Evolutionary conservation across 2,888 invertebrate genomes (phyloP).

Genomic region (Agrochola litura): DNA sequence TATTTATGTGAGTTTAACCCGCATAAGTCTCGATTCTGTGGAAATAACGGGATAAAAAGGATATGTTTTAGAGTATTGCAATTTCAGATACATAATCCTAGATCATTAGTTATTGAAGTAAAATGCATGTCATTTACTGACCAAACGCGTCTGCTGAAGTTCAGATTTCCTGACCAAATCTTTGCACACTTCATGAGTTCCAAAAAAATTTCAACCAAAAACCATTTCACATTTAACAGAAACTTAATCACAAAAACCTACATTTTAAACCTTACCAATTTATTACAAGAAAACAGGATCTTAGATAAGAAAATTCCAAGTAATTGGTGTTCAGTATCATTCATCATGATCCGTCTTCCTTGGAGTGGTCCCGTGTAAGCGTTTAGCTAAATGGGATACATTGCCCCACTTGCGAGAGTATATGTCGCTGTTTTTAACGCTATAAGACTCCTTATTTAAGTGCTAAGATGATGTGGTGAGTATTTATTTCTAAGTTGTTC

Average conservation of each 20-base stretch:
- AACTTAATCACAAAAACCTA: conserved; percentile 21
- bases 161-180: neutral
- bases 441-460: conserved; percentile 46
- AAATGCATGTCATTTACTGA: neutral
- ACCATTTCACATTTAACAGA: neutral
- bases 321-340: conserved; percentile 68
- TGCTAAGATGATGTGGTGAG: conserved; percentile 53
- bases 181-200: too few relatives aligned
- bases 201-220: neutral
- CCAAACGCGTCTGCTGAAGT: neutral
- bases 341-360: conserved; percentile 73
- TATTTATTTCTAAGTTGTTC: conserved; percentile 33
- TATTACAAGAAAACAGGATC: conserved; percentile 44
- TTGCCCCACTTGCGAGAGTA: conserved; percentile 56
- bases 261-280: conserved; percentile 47
- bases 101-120: too few relatives aligned
- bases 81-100: too few relatives aligned
- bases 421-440: conserved; percentile 61
- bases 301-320: conserved; percentile 66
- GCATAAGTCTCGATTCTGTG: too few relatives aligned
- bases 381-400: conserved; percentile 71
- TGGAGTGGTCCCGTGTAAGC: conserved; percentile 62
- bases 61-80: too few relatives aligned
- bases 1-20: too few relatives aligned
- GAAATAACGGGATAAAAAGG: too few relatives aligned